Conservation (phyloP, 2,888 invertebrate species). For the Leucoptera coffeella region DNA sequence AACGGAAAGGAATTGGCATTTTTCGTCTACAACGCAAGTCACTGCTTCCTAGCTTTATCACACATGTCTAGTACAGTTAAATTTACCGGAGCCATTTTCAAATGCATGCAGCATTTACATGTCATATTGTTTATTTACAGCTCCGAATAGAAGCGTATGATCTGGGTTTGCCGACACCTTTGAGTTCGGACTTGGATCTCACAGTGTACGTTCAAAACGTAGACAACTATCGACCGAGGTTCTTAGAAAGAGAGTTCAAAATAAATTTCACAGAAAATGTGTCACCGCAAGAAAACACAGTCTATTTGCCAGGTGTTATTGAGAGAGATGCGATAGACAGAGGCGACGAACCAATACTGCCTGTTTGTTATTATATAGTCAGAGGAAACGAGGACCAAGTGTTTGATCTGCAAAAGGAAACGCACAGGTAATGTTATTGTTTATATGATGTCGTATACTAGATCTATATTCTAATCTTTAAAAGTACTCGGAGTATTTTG, state of each 20-base stretch:
- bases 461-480: too few species aligned
- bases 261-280: constrained; percentile 68
- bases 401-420: constrained; percentile 66
- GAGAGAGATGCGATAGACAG: constrained; percentile 83
- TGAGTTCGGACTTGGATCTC: constrained; percentile 82
- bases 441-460: too few species aligned
- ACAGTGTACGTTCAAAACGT: constrained; percentile 84
- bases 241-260: constrained; percentile 63
- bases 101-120: neutral
- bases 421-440: constrained; percentile 73
- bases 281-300: constrained; percentile 57
- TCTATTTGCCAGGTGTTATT: constrained; percentile 71
- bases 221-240: constrained; percentile 85
- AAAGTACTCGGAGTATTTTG: too few species aligned
- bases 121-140: constrained; percentile 28
- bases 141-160: constrained; percentile 87
- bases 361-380: constrained; percentile 91
- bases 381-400: constrained; percentile 69
- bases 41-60: too few species aligned
- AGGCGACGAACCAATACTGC: constrained; percentile 70
- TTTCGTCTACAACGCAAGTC: too few species aligned
- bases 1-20: too few species aligned
- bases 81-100: too few species aligned
- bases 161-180: constrained; percentile 77
- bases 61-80: too few species aligned